Evolutionary conservation across 2,888 invertebrate species (phyloP).

Genomic region (Diogma glabrata): DNA sequence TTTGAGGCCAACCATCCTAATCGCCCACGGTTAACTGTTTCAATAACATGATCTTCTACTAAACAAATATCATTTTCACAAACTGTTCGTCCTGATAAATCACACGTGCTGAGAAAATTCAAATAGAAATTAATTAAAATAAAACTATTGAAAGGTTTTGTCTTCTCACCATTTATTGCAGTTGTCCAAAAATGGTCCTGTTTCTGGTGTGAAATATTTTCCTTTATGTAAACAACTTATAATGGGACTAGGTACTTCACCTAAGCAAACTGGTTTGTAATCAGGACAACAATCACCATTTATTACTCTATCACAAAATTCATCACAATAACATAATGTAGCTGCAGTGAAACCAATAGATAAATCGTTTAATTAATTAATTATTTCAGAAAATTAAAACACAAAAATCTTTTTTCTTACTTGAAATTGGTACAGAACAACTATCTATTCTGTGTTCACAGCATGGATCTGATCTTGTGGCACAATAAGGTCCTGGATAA

Average conservation of each 20-base stretch:
- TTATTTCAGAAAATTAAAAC: conserved; percentile 10
- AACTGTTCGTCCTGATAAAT: conserved; percentile 27
- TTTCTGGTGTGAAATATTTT: conserved; percentile 39
- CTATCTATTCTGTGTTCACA: conserved; percentile 66
- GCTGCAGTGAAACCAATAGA: conserved; percentile 37
- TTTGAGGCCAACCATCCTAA: conserved; percentile 70
- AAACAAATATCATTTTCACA: conserved; percentile 68
- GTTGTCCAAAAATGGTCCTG: conserved; percentile 43
- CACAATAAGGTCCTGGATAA: conserved; percentile 34
- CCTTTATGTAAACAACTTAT: conserved; percentile 41
- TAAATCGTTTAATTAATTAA: conserved; percentile 8
- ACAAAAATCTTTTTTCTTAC: conserved; percentile 32
- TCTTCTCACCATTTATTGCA: conserved; percentile 62
- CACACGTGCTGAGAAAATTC: conserved; percentile 45
- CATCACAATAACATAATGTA: conserved; percentile 88
- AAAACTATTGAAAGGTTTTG: background rate
- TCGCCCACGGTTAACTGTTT: conserved; percentile 48
- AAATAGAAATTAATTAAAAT: conserved; percentile 15
- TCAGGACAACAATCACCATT: conserved; percentile 89
- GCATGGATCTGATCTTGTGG: conserved; percentile 41
- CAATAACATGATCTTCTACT: conserved; percentile 55
- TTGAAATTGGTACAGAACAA: conserved; percentile 68
- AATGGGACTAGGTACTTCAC: conserved; percentile 28
- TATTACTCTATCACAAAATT: conserved; percentile 68
- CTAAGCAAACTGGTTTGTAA: conserved; percentile 62